Evolutionary conservation across 2,113 vertebrate species (phyloP), one percentile per base, ranked within the genome.

Genomic region (Myotis davidii): DNA sequence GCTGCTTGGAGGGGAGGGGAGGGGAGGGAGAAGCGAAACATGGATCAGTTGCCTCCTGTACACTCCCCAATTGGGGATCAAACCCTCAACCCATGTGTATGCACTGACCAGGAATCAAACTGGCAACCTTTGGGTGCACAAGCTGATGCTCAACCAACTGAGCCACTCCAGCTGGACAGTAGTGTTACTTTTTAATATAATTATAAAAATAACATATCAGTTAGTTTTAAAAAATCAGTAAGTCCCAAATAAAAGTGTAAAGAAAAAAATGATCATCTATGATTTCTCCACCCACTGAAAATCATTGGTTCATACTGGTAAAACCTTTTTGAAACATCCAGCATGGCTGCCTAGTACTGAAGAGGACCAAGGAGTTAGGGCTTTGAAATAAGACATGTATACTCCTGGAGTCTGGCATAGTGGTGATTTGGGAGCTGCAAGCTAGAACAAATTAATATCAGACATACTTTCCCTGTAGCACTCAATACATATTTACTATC

Each of bases 131-230:
- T 54, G 17, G 52, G 52, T 54, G 42, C 42, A 42, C 42, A 42
- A 42, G 42, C 6, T 42, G 6, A 42, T 42, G 42, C 42, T 42
- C 42, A 54, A 54, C 17, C 52, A 54, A 5, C 50, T 54, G 17
- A 54, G 52, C 17, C 17, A 54, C 17, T 18, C 52, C 16, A 18
- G 17, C 52, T 20, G 52, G 16, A 18, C 69, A 84, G 25, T 50
- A 86, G 69, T 61, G 6, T 72, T 6, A 59, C 69, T 90, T 97
- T 65, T 59, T 37, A 59, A 77, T 39, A 59, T 56, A 37, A 88
- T 73, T 88, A 50, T 48, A 88, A 85, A 90, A 94, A 67, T 93
- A 65, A 84, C 25, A 37, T 54, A 42, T 65, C 65, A 82, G 65
- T 88, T 25, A 37, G 25, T 72, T 59, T 59, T 61, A 54, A 72